Percentiles rank a stretch among this genome's conserved stretches.
phyloP scores from a whole-genome alignment of 2,113 vertebrate species.

The Rhinolophus sinicus region DNA sequence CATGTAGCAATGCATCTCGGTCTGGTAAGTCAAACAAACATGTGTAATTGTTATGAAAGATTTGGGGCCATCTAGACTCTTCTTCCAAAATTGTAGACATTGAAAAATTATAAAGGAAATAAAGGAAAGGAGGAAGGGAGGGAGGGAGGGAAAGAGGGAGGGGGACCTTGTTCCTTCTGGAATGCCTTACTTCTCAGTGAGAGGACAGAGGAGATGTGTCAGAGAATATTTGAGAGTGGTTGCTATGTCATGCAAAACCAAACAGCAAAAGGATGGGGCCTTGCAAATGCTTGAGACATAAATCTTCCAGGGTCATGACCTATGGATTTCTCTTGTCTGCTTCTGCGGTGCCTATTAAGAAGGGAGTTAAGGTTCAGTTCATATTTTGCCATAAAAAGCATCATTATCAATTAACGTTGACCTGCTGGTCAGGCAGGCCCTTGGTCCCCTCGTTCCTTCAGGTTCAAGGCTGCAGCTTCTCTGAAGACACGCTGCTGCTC shows the following conservation, averaged over 20 bases:
- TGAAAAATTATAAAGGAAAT: not conserved
- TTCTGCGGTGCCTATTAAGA: not conserved
- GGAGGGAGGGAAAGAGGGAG: not conserved
- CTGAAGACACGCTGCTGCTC: not conserved
- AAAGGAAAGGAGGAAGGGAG: not conserved
- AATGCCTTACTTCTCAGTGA: not conserved
- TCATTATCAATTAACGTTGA: not conserved
- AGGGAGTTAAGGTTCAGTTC: not conserved
- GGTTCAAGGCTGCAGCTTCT: not conserved
- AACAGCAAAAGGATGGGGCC: not conserved
- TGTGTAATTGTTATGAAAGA: not conserved
- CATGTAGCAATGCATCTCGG: not conserved
- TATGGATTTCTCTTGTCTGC: not conserved
- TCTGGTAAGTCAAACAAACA: not conserved
- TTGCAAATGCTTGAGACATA: not conserved
- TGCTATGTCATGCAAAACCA: not conserved
- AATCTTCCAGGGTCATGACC: not conserved
- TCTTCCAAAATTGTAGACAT: not conserved
- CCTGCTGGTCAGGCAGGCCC: not conserved
- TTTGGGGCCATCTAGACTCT: not conserved
- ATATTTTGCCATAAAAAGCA: conserved; percentile 9
- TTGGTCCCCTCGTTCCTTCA: not conserved
- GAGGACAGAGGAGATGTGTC: not conserved
- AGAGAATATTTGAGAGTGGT: not conserved
- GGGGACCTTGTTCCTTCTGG: not conserved